Evolutionary conservation across 2,888 invertebrate genomes (phyloP).

Genomic region (Leptinotarsa tumamoca): DNA sequence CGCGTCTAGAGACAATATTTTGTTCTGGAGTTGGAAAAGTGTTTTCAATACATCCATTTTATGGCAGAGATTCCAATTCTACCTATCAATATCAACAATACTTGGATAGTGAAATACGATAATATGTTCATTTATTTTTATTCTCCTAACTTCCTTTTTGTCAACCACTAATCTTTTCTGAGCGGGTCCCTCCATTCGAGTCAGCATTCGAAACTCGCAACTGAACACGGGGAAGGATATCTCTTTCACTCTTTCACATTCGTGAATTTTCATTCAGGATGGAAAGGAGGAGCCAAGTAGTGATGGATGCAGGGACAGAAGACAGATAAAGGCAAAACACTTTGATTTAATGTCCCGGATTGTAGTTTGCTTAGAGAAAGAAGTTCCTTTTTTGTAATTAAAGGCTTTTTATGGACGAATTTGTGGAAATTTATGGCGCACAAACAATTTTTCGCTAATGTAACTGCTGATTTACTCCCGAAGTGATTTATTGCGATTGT

Average conservation of each 20-base stretch:
- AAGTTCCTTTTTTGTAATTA: slow-evolving; percentile 67
- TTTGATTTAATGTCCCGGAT: slow-evolving; percentile 66
- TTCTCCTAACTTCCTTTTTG: not conserved
- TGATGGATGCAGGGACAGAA: slow-evolving; percentile 66
- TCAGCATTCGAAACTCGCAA: slow-evolving; percentile 14
- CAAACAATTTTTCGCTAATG: slow-evolving; percentile 53
- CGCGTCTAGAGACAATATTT: no score
- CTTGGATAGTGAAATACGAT: no score
- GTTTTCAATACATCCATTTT: no score
- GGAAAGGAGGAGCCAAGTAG: slow-evolving; percentile 61
- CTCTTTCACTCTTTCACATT: slow-evolving; percentile 34
- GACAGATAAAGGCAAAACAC: slow-evolving; percentile 68
- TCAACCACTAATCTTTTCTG: not conserved
- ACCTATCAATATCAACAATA: no score
- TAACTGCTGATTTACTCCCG: slow-evolving; percentile 45
- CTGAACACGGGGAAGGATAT: slow-evolving; percentile 24
- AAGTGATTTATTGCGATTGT: slow-evolving; percentile 30
- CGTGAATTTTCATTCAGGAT: slow-evolving; percentile 40
- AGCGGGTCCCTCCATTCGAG: not conserved
- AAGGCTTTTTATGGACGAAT: slow-evolving; percentile 59
- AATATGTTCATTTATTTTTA: no score
- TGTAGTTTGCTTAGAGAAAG: slow-evolving; percentile 65
- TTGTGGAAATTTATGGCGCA: slow-evolving; percentile 57
- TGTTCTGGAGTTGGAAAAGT: no score
- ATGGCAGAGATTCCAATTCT: no score